Evolutionary conservation across 2,797 vertebrate genomes (phyloP).

Genomic region (Acanthurus lineatus): DNA sequence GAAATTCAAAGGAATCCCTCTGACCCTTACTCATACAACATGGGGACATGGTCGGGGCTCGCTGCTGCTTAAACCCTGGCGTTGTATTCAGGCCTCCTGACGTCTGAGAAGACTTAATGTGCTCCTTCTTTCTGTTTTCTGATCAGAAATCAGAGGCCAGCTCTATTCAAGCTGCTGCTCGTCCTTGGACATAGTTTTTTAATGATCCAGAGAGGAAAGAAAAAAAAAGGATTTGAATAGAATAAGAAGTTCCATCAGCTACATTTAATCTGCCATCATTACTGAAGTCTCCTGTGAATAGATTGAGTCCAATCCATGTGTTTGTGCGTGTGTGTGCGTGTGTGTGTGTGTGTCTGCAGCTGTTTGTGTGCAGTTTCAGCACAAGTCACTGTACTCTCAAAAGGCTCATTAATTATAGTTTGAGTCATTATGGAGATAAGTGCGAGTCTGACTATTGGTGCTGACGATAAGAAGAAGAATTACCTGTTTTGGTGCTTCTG

Average conservation of each 20-base stretch:
- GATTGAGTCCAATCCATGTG: conserved; percentile 22
- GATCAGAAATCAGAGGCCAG: conserved; percentile 49
- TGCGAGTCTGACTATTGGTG: conserved; percentile 66
- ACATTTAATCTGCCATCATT: conserved; percentile 37
- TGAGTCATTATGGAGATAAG: conserved; percentile 80
- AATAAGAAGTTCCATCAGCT: conserved; percentile 45
- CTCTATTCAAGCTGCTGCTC: conserved; percentile 31
- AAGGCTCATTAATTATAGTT: conserved; percentile 78
- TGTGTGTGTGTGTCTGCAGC: conserved; percentile 33
- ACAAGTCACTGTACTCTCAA: conserved; percentile 67
- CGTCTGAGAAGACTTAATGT: conserved; percentile 36
- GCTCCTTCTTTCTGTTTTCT: conserved; percentile 39
- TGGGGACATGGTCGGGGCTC: conserved; percentile 5
- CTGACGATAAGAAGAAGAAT: conserved; percentile 74
- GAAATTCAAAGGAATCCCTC: conserved; percentile 38
- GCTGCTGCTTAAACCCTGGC: not conserved
- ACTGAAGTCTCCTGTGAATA: conserved; percentile 33
- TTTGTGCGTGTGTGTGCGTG: conserved; percentile 27
- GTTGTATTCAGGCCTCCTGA: conserved; percentile 13
- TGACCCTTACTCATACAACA: conserved; percentile 17
- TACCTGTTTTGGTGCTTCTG: conserved; percentile 73
- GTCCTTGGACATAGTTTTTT: conserved; percentile 43
- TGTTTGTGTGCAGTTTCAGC: conserved; percentile 54
- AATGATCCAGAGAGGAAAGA: not conserved
- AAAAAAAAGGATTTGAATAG: conserved; percentile 3